Evolutionary conservation across 2,797 vertebrate species (phyloP), one percentile per base, ranked within the genome.

Genomic region (Pipistrellus kuhlii): DNA sequence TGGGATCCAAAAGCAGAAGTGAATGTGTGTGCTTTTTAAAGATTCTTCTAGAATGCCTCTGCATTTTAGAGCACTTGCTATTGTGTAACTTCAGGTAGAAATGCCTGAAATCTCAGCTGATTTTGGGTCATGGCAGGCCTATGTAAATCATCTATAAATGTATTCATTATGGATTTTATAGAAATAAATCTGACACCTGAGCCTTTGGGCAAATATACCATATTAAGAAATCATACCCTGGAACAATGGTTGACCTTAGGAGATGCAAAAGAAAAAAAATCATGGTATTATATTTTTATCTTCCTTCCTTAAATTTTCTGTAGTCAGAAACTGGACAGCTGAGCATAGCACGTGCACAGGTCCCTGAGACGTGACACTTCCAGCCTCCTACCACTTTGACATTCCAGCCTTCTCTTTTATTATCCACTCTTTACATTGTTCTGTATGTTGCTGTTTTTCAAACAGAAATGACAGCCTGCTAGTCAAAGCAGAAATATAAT

Each of bases 91-190:
- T 94, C 69, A 85, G 38, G 41, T 85, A 68, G 20, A 1, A 4
- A 11, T 44, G 53, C 35, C 25, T 84, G 51, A 87, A 87, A 89
- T 94, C 64, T 93, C 51, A 82, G 27, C 53, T 3, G 27, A 48
- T 94, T 94, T 90, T n/a, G 35, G 90, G 95, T 95, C 93, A 90
- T 2, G 7, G 17, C 30, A 90, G 75, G n/a, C 23, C 87, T 94
- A 85, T 91, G 76, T 75, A 90, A 96, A 96, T 94, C 48, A 91
- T 93, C 93, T 95, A 93, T 96, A 91, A 93, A 85, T 95, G 82
- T 92, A 88, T 88, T 94, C 89, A 90, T 96, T 96, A 93, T 94
- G 72, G 51, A 75, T 72, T 85, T 91, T 93, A 91, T 93, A 94
- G 95, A 96, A 97, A 92, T 96, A 85, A 94, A 82, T 32, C 82